Conservation (phyloP, 2,888 invertebrate species). For the Rhagonycha fulva region DNA sequence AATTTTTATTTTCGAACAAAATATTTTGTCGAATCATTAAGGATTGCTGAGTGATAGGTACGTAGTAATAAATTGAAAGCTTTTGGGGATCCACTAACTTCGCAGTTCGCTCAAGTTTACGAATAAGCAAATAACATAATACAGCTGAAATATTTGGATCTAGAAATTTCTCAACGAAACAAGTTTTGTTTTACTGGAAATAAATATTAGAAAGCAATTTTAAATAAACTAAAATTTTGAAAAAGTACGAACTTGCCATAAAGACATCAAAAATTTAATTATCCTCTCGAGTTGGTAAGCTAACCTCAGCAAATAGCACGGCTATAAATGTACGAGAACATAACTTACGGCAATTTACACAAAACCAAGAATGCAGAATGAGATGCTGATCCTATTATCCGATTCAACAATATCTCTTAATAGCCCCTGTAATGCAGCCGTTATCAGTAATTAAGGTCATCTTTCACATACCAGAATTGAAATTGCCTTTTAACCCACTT, state of each 20-base stretch:
- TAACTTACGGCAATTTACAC: constrained; percentile 33
- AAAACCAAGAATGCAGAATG: constrained; percentile 34
- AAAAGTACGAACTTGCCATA: constrained; percentile 5
- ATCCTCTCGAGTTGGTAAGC: constrained; percentile 15
- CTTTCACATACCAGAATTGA: constrained; percentile 31
- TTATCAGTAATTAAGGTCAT: constrained; percentile 41
- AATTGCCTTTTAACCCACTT: constrained; percentile 33
- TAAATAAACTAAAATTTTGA: neutral
- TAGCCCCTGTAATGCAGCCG: constrained; percentile 37
- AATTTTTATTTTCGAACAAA: neutral
- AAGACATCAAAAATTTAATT: constrained; percentile 28
- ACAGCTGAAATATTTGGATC: neutral
- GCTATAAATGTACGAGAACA: constrained; percentile 33
- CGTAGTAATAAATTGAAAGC: neutral
- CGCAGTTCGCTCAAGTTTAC: neutral
- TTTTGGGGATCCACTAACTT: neutral
- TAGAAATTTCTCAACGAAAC: neutral
- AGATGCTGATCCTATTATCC: constrained; percentile 40
- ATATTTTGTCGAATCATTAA: neutral
- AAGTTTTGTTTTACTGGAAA: neutral
- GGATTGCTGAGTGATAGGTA: neutral
- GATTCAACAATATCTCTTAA: constrained; percentile 41
- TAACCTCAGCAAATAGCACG: constrained; percentile 33
- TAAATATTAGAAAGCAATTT: neutral
- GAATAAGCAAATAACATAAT: constrained; percentile 2